These are phyloP conservation scores for Trichosurus vulpecula DNA, from an alignment of 2,797 vertebrate genomes.

Conservation along the genomic window DNA sequence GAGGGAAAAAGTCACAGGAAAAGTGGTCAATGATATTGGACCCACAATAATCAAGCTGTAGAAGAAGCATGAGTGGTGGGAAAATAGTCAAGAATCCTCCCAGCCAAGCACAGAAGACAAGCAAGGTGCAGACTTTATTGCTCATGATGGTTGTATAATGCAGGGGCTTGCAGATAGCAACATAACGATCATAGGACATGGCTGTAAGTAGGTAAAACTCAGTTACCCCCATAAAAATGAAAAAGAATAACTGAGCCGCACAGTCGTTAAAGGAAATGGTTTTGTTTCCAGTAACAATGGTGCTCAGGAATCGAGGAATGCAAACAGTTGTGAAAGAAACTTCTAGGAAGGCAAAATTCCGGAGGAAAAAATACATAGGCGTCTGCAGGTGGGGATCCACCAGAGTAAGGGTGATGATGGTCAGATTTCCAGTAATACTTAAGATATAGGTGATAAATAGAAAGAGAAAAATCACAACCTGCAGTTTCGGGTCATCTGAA, in stretches of 20 bases:
- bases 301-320: conserved; percentile 73
- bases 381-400: conserved; percentile 68
- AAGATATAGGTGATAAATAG: conserved; percentile 66
- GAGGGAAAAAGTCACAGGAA: conserved; percentile 71
- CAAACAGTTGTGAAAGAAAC: conserved; percentile 71
- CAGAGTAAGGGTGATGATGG: conserved; percentile 72
- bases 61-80: conserved; percentile 59
- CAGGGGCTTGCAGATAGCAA: conserved; percentile 76
- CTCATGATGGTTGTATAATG: conserved; percentile 72
- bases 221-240: conserved; percentile 69
- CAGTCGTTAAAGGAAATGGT: conserved; percentile 67
- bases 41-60: conserved; percentile 69
- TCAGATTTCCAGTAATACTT: conserved; percentile 73
- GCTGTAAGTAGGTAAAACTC: conserved; percentile 74
- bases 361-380: conserved; percentile 78
- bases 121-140: conserved; percentile 56
- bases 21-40: conserved; percentile 74
- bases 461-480: conserved; percentile 63
- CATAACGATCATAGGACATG: conserved; percentile 74
- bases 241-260: conserved; percentile 69
- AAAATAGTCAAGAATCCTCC: conserved; percentile 70
- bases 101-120: conserved; percentile 69
- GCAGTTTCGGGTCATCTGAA: conserved; percentile 61
- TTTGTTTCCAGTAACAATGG: conserved; percentile 63
- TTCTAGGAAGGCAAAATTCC: conserved; percentile 76